phyloP scores from a whole-genome alignment of 2,888 invertebrate genomes.

The Tipula helvola region DNA sequence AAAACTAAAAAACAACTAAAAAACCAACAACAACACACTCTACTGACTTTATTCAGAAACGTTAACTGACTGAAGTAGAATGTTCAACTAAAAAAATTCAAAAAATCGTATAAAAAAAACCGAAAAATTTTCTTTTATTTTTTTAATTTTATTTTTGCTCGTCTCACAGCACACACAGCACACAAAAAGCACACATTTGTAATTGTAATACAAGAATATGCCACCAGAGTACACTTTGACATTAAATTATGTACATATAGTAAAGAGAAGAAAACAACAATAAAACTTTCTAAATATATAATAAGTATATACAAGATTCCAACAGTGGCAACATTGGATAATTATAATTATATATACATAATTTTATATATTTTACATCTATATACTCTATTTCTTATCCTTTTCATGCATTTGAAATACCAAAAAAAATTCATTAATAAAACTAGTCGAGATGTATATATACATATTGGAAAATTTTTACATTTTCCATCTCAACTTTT shows the following conservation, averaged over 20 bases:
- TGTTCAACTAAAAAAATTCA: conserved; percentile 7
- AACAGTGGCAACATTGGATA: neutral
- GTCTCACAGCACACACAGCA: neutral
- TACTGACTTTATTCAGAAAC: conserved; percentile 10
- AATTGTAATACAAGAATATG: neutral
- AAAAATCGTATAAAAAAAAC: neutral
- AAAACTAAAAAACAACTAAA: neutral
- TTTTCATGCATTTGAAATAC: neutral
- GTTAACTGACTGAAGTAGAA: conserved; percentile 11
- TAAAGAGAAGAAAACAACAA: neutral
- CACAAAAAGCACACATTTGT: neutral
- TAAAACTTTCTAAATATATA: neutral
- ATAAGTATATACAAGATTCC: neutral
- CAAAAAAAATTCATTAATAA: neutral
- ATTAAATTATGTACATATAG: neutral
- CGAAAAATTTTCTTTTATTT: neutral
- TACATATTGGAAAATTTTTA: neutral
- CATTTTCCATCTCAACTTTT: neutral
- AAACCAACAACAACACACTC: conserved; percentile 7
- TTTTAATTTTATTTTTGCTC: neutral
- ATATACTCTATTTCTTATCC: neutral
- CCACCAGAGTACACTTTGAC: conserved; percentile 6
- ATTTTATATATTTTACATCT: neutral
- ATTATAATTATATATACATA: neutral
- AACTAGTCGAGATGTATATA: neutral